Percentiles rank a stretch among this genome's conserved stretches.
phyloP scores from a whole-genome alignment of 2,888 invertebrate species.

The Ochropleura plecta region DNA sequence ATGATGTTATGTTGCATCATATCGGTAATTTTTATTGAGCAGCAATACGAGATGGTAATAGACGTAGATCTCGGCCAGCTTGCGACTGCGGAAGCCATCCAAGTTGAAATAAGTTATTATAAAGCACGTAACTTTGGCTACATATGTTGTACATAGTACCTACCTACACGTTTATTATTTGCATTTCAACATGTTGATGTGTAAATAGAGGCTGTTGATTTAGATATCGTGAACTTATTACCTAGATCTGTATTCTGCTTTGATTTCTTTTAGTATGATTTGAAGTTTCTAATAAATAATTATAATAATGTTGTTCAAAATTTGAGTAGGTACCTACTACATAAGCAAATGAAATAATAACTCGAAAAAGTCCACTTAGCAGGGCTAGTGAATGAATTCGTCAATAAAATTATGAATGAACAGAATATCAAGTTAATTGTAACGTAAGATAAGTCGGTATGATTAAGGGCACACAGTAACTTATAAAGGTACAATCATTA shows the following conservation, averaged over 20 bases:
- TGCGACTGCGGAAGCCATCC: slow-evolving; percentile 44
- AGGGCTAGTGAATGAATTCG: slow-evolving; percentile 26
- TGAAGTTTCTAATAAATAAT: background rate
- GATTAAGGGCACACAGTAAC: slow-evolving; percentile 54
- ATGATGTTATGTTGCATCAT: slow-evolving; percentile 40
- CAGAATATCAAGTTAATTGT: slow-evolving; percentile 62
- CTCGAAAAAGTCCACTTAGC: background rate
- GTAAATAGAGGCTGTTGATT: background rate
- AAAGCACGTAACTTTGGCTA: slow-evolving; percentile 43
- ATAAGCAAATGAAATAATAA: background rate
- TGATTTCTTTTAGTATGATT: background rate
- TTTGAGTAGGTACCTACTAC: background rate
- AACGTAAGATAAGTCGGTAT: slow-evolving; percentile 60
- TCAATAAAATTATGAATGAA: slow-evolving; percentile 44
- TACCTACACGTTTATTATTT: slow-evolving; percentile 9
- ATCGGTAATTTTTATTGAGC: slow-evolving; percentile 49
- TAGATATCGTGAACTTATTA: background rate
- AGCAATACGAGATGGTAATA: slow-evolving; percentile 35
- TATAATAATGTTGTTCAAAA: background rate
- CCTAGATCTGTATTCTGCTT: too few species aligned
- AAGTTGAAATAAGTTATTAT: slow-evolving; percentile 49
- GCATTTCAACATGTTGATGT: slow-evolving; percentile 22
- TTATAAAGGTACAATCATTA: slow-evolving; percentile 72
- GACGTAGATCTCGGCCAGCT: slow-evolving; percentile 41
- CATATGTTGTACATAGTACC: slow-evolving; percentile 21